These are phyloP conservation scores for Drosophila incognita DNA, from an alignment of 2,888 invertebrate genomes.

Conservation along the genomic window DNA sequence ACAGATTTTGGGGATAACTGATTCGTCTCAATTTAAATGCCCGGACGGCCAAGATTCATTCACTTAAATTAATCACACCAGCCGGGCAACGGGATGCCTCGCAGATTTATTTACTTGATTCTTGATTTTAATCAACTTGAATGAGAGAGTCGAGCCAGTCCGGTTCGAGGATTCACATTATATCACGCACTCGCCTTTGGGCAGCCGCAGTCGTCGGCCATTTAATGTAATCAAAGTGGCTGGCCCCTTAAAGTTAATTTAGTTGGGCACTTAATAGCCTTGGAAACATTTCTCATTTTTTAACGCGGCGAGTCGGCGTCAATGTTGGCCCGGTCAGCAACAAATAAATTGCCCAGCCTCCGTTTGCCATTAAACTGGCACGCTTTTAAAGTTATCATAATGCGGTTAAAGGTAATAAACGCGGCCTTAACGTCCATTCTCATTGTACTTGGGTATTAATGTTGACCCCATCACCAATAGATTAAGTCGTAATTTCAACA, in stretches of 20 bases:
- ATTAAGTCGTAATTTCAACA: conserved; percentile 46
- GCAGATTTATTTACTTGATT: conserved; percentile 79
- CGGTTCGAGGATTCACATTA: conserved; percentile 56
- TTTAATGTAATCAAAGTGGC: conserved; percentile 76
- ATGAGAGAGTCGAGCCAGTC: conserved; percentile 40
- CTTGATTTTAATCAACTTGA: conserved; percentile 80
- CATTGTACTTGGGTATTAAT: conserved; percentile 37
- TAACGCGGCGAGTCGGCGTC: conserved; percentile 31
- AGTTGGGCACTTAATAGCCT: conserved; percentile 80
- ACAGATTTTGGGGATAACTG: conserved; percentile 38
- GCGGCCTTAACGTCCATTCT: conserved; percentile 65
- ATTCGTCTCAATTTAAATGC: conserved; percentile 38
- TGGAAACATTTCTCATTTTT: conserved; percentile 78
- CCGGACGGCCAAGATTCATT: conserved; percentile 57
- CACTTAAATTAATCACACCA: conserved; percentile 74
- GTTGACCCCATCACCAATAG: conserved; percentile 29
- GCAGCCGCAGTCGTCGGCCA: conserved; percentile 36
- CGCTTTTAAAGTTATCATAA: conserved; percentile 79
- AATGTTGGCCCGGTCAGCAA: conserved; percentile 57
- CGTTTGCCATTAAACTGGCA: conserved; percentile 61
- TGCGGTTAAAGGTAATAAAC: conserved; percentile 80
- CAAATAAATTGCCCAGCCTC: conserved; percentile 71
- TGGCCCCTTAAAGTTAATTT: conserved; percentile 80
- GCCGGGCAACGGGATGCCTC: conserved; percentile 40
- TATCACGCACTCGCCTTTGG: conserved; percentile 59